phyloP scores from a whole-genome alignment of 2,797 vertebrate genomes.

The Mionectes olivaceus region DNA sequence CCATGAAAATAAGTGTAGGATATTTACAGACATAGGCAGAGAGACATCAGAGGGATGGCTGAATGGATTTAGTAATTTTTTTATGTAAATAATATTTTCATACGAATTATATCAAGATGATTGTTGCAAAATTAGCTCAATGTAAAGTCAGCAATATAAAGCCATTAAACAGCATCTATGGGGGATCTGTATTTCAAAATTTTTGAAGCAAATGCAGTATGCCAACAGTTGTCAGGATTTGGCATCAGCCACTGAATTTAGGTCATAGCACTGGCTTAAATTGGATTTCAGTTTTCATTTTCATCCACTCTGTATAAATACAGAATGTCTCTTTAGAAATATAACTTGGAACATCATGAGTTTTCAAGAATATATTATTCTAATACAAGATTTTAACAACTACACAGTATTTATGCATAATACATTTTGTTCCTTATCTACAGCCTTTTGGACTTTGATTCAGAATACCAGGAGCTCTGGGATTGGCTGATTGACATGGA shows the following conservation, averaged over 20 bases:
- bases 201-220: slow-evolving; percentile 36
- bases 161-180: background rate
- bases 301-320: slow-evolving; percentile 60
- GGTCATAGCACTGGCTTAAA: slow-evolving; percentile 60
- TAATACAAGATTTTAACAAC: slow-evolving; percentile 81
- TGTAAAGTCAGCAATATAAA: slow-evolving; percentile 43
- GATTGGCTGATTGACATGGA: slow-evolving; percentile 99
- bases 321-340: slow-evolving; percentile 69
- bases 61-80: slow-evolving; percentile 74
- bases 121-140: slow-evolving; percentile 45
- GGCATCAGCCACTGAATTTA: slow-evolving; percentile 43
- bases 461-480: slow-evolving; percentile 95
- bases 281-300: slow-evolving; percentile 73
- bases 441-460: slow-evolving; percentile 95
- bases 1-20: slow-evolving; percentile 80
- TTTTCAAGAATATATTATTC: slow-evolving; percentile 82
- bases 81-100: slow-evolving; percentile 58
- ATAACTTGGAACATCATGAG: slow-evolving; percentile 71
- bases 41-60: slow-evolving; percentile 72
- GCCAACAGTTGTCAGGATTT: slow-evolving; percentile 65
- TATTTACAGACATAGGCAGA: slow-evolving; percentile 78
- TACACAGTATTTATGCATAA: slow-evolving; percentile 81
- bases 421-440: slow-evolving; percentile 81
- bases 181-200: slow-evolving; percentile 31
- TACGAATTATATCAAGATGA: slow-evolving; percentile 27